Conservation (phyloP, 2,888 invertebrate species). For the Drosophila nigricruria region DNA sequence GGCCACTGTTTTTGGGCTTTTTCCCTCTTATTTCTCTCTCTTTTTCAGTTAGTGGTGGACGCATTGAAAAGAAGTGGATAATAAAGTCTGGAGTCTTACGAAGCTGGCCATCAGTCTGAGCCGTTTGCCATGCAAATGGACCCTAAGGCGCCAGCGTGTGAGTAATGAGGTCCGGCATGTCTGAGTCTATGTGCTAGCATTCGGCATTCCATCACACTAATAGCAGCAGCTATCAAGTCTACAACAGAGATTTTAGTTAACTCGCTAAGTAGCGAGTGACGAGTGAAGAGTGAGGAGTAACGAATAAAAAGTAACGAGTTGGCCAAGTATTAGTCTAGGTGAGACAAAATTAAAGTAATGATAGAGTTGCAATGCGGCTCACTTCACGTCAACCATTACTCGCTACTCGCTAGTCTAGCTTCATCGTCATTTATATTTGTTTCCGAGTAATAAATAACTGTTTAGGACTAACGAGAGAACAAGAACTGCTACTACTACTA, state of each 20-base stretch:
- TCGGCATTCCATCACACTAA: slow-evolving; percentile 7
- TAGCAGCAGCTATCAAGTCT: slow-evolving; percentile 10
- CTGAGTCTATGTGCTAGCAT: slow-evolving; percentile 26
- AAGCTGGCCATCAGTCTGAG: slow-evolving; percentile 13
- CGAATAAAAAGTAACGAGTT: background rate
- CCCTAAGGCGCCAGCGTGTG: slow-evolving; percentile 54
- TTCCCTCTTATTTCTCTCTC: slow-evolving; percentile 36
- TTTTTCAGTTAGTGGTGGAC: slow-evolving; percentile 15
- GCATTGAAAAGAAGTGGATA: slow-evolving; percentile 67
- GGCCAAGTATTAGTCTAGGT: background rate
- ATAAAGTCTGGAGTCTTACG: slow-evolving; percentile 44
- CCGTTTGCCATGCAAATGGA: slow-evolving; percentile 33
- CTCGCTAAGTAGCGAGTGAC: background rate
- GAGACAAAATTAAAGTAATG: no score
- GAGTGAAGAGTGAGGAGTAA: background rate
- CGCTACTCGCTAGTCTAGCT: background rate
- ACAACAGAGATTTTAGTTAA: background rate
- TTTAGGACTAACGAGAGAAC: no score
- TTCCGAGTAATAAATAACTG: no score
- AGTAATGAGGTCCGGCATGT: slow-evolving; percentile 49
- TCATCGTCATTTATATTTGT: no score
- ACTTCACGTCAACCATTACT: background rate
- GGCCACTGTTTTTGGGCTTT: slow-evolving; percentile 51
- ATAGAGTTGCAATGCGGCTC: background rate
- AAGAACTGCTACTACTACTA: no score